Base-by-base conservation (phyloP, 2,113 vertebrate genomes). In the Passer montanus region DNA sequence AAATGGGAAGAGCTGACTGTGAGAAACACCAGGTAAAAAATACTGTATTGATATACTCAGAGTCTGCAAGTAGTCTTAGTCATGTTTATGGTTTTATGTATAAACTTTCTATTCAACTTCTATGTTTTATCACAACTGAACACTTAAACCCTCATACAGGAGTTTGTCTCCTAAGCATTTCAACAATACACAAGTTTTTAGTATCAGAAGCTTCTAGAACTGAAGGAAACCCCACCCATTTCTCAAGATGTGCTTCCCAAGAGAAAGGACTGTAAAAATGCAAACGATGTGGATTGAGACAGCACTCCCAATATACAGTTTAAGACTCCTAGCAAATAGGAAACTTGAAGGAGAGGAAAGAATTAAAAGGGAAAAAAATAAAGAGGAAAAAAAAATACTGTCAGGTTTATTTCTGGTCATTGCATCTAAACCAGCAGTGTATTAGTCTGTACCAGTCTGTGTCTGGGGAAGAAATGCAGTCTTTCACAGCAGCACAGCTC, bases 351-450 rank as follows among this genome's bases (percentile, higher is more conserved):
- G 15, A 90, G 8, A 70, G 0, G 4, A 47, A 52, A 56, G 20
- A 28, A 56, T 66, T 7, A 39, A 74, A 44, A 13, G 4, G 10
- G 1, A 2, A 12, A 13, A 26, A 20, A 49, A 24, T 55, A 21
- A 12, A 70, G n/a, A 11, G 4, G 5, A 2, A 3, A 9, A 26
- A 15, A 44, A 27, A 18, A 17, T 43, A 18, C 12, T 16, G 23
- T 23, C 37, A 68, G 11, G 79, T 67, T 94, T 90, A 72, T 68
- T 95, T 94, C 75, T 86, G 90, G 87, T 94, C 82, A 92, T 2
- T 72, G 75, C 63, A 90, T 26, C 68, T 59, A 12, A 63, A 52
- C 19, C 4, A 86, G 64, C 52, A 86, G 39, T 15, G 15, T 26
- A 19, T 84, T 59, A 92, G 46, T 49, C 77, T 89, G 77, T 30